Evolutionary conservation across 2,113 vertebrate species (phyloP), one percentile per base, ranked within the genome.

Genomic region (Archocentrus centrarchus): DNA sequence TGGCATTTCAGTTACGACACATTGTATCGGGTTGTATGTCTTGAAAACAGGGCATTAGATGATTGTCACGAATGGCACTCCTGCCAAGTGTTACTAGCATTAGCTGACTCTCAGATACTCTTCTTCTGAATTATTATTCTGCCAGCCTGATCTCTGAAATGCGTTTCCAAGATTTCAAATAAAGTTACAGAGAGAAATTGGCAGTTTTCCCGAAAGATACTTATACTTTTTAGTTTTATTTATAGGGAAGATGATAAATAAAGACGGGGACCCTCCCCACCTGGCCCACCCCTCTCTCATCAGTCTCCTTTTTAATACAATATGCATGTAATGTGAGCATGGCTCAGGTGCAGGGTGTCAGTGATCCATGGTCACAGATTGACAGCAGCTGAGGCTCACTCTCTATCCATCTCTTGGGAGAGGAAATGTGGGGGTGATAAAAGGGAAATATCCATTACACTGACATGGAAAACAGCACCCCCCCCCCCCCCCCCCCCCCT

Each of bases 341-440:
- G 93, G 91, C 84, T 94, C 93, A 93, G 94, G 93, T 95, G 94
- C 87, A 86, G 88, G 59, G 32, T 82, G 55, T 77, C 59, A 68
- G 41, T 83, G 79, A 79, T 87, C 81, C 47, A 53, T 86, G 75
- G 27, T 39, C 80, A 75, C 84, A 83, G 85, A 88, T 47, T 89
- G 88, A 79, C 70, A 90, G 78, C 94, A 95, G 93, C 93, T 95
- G 95, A 88, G 90, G 20, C 85, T 75, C 88, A 30, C 68, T 70
- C 57, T 20, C 57, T 62, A 68, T 70, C 63, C 18, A 55, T 90
- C 91, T 83, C 92, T 17, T 77, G 89, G 92, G 93, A 93, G 91
- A 91, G 79, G 81, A 68, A 62, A 86, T 80, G 70, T 20, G 75
- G 62, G 41, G 11, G 83, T 57, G 41, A 86, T 85, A 70, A 87